Evolutionary conservation across 37 sponge, comb jelly and placozoan species (phyloP), one percentile per base, ranked within the genome.

Genomic region (Aphrocallistes beatrix): DNA sequence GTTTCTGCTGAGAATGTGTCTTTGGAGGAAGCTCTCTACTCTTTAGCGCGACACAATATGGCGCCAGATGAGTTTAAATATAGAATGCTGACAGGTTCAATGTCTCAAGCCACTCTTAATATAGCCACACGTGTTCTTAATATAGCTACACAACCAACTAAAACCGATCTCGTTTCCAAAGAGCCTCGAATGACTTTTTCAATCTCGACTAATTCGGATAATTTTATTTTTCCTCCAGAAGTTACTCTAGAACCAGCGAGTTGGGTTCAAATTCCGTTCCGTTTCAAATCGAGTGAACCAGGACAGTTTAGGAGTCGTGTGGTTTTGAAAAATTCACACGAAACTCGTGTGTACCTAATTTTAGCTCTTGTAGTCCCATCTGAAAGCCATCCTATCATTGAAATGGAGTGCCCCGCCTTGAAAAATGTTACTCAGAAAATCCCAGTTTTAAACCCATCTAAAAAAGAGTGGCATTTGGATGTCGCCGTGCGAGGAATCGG

Each of bases 311-410:
- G n/a, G n/a, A 25, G 75, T 60, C 75, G 75, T 8, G 75, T 60
- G 8, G 75, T 60, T 19, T 60, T 60, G 75, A 60, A 60, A 60
- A 60, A 60, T 60, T 60, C 75, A 6, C 75, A 60, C 34, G 75
- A 60, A 28, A 60, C 75, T 6, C 75, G 75, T 19, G 32, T 60
- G 1, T 60, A 60, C 75, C 75, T 25, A 60, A 60, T 60, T 30
- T 13, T 60, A 60, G 10, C 75, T 32, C 34, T 60, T 32, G 75
- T 60, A 21, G 75, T 60, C 3, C 75, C 75, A 21, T 60, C 75
- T 25, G 75, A 60, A 60, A 60, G 10, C 75, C 75, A 60, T 60
- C 75, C 75, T 19, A 30, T 60, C 25, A 60, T 60, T 6, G 32
- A 60, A 60, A 60, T 60, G 75, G 75, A 60, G n/a, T 60, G 75